phyloP scores from a whole-genome alignment of 2,888 invertebrate species.

The Torymus tubicola region DNA sequence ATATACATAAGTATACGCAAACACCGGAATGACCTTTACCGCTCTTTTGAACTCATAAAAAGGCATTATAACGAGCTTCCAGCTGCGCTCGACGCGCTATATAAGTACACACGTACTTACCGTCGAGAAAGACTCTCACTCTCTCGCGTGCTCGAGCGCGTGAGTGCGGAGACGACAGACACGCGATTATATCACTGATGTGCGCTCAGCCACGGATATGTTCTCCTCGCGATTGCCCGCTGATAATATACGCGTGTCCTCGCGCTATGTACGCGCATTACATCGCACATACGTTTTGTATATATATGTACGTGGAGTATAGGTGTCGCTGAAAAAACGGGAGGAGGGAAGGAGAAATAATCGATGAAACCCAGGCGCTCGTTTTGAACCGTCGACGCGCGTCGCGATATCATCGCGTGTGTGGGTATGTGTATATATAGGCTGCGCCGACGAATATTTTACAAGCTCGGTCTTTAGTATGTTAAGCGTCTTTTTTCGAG shows the following conservation, averaged over 20 bases:
- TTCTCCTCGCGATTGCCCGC: constrained; percentile 29
- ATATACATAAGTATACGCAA: too few relatives aligned
- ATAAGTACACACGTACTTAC: too few relatives aligned
- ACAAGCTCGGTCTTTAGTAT: not conserved
- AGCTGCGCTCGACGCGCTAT: not conserved
- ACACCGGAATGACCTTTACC: too few relatives aligned
- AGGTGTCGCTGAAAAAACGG: constrained; percentile 9
- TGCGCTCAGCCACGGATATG: constrained; percentile 16
- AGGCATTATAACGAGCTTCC: constrained; percentile 4
- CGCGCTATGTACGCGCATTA: not conserved
- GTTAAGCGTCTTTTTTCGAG: not conserved
- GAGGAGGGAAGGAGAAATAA: constrained; percentile 1
- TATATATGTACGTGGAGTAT: not conserved
- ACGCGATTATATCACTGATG: constrained; percentile 42
- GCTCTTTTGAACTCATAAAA: constrained; percentile 15
- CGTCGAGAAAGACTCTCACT: too few relatives aligned
- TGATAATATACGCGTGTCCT: constrained; percentile 10
- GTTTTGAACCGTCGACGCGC: constrained; percentile 7
- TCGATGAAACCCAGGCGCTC: constrained; percentile 3
- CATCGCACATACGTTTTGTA: not conserved
- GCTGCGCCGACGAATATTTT: not conserved
- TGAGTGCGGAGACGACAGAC: too few relatives aligned
- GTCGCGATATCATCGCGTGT: too few relatives aligned
- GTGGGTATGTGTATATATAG: too few relatives aligned
- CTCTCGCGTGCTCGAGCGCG: too few relatives aligned